Evolutionary conservation across 2,113 vertebrate genomes (phyloP).

Genomic region (Cebidichthys violaceus): DNA sequence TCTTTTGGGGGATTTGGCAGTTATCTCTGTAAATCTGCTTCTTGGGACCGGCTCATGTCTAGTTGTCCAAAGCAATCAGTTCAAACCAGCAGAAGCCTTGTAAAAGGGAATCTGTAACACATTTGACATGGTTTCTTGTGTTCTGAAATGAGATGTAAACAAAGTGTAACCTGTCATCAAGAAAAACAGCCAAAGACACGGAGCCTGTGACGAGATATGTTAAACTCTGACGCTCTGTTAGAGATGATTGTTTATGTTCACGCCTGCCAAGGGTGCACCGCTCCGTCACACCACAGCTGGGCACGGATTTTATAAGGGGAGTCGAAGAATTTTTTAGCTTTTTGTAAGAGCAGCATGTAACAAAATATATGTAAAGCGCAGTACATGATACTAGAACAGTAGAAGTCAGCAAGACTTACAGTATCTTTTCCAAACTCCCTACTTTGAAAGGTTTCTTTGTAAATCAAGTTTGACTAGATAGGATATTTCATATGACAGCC

Average conservation of each 20-base stretch:
- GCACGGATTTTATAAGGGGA: not conserved
- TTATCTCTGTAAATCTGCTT: not conserved
- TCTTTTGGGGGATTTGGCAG: not conserved
- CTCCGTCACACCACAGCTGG: not conserved
- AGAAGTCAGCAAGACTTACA: not conserved
- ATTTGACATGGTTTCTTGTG: constrained; percentile 19
- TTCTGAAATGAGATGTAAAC: constrained; percentile 20
- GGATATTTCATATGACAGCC: not conserved
- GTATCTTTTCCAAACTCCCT: not conserved
- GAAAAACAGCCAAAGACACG: not conserved
- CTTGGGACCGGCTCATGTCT: constrained; percentile 10
- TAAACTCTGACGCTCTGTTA: constrained; percentile 11
- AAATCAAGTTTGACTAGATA: not conserved
- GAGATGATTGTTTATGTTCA: constrained; percentile 16
- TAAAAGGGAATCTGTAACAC: not conserved
- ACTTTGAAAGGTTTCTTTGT: not conserved
- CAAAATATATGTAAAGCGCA: not conserved
- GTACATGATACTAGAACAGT: not conserved
- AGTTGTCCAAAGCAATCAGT: not conserved
- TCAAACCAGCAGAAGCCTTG: not conserved
- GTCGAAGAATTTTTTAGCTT: too few relatives aligned
- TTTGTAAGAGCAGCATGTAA: not conserved
- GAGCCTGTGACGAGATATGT: not conserved
- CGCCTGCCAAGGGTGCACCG: not conserved
- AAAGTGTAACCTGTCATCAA: constrained; percentile 2